A percentile compares a stretch with the other conserved stretches of the same genome.
Conservation (phyloP, 2,888 invertebrate species). For the Papilio protenor region DNA sequence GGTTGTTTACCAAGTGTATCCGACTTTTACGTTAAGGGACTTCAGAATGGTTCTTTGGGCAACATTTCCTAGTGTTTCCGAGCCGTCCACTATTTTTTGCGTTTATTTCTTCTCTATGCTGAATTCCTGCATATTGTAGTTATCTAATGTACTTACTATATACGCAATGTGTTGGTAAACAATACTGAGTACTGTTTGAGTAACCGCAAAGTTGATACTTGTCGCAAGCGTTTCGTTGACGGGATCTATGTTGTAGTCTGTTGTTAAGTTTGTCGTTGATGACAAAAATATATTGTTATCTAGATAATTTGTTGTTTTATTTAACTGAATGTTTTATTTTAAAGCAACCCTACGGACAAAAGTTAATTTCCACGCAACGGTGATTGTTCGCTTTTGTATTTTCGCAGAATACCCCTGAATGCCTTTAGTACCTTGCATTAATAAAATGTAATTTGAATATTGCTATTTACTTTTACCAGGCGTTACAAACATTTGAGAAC, state of each 20-base stretch:
- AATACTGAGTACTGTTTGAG: slow-evolving; percentile 55
- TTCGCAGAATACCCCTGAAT: background rate
- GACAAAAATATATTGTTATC: slow-evolving; percentile 84
- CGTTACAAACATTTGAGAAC: background rate
- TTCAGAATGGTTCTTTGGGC: slow-evolving; percentile 46
- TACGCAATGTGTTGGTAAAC: slow-evolving; percentile 66
- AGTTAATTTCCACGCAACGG: too few species aligned
- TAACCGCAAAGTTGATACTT: slow-evolving; percentile 52
- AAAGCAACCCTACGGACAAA: background rate
- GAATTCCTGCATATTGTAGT: slow-evolving; percentile 47
- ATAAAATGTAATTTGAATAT: background rate
- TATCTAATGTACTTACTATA: slow-evolving; percentile 54
- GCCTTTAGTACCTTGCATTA: background rate
- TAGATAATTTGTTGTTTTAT: slow-evolving; percentile 72
- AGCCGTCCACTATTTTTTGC: slow-evolving; percentile 78
- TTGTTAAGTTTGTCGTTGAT: slow-evolving; percentile 85
- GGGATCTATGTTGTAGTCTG: slow-evolving; percentile 82
- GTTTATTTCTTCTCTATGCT: slow-evolving; percentile 58
- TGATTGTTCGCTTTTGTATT: background rate
- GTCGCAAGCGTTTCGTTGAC: slow-evolving; percentile 72
- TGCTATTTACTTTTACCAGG: slow-evolving; percentile 5
- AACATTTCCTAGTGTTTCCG: slow-evolving; percentile 57
- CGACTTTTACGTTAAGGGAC: slow-evolving; percentile 47
- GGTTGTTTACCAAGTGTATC: slow-evolving; percentile 60
- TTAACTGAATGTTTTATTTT: slow-evolving; percentile 53